Conservation (phyloP, 2,888 invertebrate genomes). For the Hydrotaea diabolus region DNA sequence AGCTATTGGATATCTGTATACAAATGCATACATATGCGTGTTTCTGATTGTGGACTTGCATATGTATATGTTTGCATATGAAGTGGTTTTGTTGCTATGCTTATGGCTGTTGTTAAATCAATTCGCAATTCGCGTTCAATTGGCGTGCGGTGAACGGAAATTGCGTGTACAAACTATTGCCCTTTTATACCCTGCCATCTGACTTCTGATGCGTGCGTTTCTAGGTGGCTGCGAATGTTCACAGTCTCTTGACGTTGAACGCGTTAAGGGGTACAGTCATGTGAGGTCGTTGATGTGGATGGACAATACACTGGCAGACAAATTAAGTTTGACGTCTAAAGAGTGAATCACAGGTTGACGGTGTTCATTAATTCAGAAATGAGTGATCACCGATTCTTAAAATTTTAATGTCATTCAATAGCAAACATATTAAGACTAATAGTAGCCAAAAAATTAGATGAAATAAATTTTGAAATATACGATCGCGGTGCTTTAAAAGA, state of each 20-base stretch:
- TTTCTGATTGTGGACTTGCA: neutral
- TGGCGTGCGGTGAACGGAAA: slow-evolving; percentile 40
- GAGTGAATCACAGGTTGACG: too few relatives aligned
- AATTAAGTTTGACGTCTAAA: too few relatives aligned
- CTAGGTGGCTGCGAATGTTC: neutral
- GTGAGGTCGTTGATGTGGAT: too few relatives aligned
- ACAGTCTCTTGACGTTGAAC: neutral
- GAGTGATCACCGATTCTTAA: too few relatives aligned
- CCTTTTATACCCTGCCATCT: neutral
- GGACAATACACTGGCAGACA: too few relatives aligned
- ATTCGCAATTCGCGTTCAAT: slow-evolving; percentile 58
- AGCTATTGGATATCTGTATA: neutral
- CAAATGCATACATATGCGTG: neutral
- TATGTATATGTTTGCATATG: neutral
- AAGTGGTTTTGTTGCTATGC: neutral
- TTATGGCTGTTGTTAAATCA: slow-evolving; percentile 34
- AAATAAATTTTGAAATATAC: too few relatives aligned
- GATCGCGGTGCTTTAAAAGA: too few relatives aligned
- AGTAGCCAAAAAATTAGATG: too few relatives aligned
- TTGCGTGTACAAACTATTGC: slow-evolving; percentile 23
- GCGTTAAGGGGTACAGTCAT: neutral
- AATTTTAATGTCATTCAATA: too few relatives aligned
- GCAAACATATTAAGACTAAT: too few relatives aligned
- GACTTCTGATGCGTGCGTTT: neutral
- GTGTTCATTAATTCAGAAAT: too few relatives aligned